Evolutionary conservation across 2,888 invertebrate genomes (phyloP), one percentile per base, ranked within the genome.

Genomic region (Nomada goodeniana): DNA sequence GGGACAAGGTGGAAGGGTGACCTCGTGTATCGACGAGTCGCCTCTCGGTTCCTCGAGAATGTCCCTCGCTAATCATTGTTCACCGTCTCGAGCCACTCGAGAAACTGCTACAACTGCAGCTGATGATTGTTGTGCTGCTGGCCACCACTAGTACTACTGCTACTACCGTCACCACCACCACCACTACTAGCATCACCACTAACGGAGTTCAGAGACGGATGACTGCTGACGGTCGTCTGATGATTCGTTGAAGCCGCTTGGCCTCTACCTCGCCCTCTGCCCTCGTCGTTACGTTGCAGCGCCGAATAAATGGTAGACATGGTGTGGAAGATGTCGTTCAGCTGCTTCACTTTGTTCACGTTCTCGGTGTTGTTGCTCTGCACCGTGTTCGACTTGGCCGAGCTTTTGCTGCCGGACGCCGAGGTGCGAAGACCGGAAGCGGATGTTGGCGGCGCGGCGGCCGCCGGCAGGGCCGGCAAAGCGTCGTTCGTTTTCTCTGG

Each of bases 401-500:
- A 89, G 64, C 82, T 86, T 20, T 83, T 86, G 64, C 87, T 85
- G n/a, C 83, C 82, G 76, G 88, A 89, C 15, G 88, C 89, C 11
- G 90, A 84, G 9, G 89, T 89, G 29, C 90, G 79, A 2, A 88
- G 70, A 2, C 75, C 88, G 44, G 88, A 83, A 61, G 88, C 73
- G 47, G 87, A 86, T 9, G 86, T 42, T 0, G 85, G 89, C 5
- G 80, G 72, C 26, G 71, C 57, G 1, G 84, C 50, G 29, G 81
- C 79, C 0, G 83, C 67, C n/a, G 85, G 80, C 5, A 87, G 81
- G 20, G 84, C 76, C 0, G 90, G 90, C 20, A 89, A 71, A n/a
- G 71, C 67, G 50, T 86, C 82, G 67, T 83, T 84, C 44, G 76
- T 83, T 68, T 90, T 91, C 57, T 95, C 96, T 76, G 97, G 97